phyloP scores from a whole-genome alignment of 2,113 vertebrate species.

The Thunnus thynnus region DNA sequence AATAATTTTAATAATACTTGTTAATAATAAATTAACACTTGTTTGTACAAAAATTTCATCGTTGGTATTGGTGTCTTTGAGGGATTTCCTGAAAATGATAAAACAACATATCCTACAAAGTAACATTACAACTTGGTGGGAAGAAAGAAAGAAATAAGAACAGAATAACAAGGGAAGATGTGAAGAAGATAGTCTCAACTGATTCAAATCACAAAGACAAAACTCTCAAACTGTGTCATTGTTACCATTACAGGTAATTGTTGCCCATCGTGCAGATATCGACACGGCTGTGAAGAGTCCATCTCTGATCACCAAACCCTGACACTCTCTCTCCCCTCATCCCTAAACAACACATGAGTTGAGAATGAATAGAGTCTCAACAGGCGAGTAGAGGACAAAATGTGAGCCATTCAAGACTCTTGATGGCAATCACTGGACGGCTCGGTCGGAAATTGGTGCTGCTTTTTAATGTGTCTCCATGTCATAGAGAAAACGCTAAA shows the following conservation, averaged over 20 bases:
- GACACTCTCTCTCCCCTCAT: neutral
- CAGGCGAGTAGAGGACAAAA: slow-evolving; percentile 16
- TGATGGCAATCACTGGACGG: slow-evolving; percentile 40
- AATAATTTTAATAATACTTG: too few relatives aligned
- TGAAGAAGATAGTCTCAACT: neutral
- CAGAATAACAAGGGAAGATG: too few relatives aligned
- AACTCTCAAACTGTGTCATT: neutral
- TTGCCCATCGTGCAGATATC: neutral
- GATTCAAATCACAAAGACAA: neutral
- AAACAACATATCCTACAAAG: too few relatives aligned
- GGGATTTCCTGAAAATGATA: too few relatives aligned
- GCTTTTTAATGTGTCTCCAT: slow-evolving; percentile 23
- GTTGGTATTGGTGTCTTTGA: too few relatives aligned
- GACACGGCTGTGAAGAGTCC: neutral
- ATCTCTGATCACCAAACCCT: neutral
- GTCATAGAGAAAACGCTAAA: slow-evolving; percentile 33
- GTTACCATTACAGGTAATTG: neutral
- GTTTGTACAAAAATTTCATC: too few relatives aligned
- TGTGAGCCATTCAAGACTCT: slow-evolving; percentile 22
- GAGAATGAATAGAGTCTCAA: slow-evolving; percentile 7
- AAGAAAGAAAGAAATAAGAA: too few relatives aligned
- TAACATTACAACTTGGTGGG: too few relatives aligned
- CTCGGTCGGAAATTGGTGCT: slow-evolving; percentile 53
- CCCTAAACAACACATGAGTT: neutral
- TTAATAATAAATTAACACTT: too few relatives aligned